Conservation (phyloP, 2,888 invertebrate genomes). For the Cheilosia vernalis region DNA sequence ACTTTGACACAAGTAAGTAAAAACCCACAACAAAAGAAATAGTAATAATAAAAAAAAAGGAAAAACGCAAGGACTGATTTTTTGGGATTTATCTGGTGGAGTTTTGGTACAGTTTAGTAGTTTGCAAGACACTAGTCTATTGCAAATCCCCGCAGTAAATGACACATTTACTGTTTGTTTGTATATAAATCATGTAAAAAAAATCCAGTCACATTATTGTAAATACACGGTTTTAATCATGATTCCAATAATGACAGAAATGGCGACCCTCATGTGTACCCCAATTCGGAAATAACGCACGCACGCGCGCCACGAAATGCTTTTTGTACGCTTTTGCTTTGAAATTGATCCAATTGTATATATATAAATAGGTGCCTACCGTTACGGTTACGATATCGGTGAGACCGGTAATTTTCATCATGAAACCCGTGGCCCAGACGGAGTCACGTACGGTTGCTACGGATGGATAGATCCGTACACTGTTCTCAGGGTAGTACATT, state of each 20-base stretch:
- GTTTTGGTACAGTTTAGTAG: slow-evolving; percentile 63
- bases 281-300: slow-evolving; percentile 46
- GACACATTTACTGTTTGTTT: slow-evolving; percentile 56
- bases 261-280: slow-evolving; percentile 37
- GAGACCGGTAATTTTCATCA: slow-evolving; percentile 91
- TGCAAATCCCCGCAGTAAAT: slow-evolving; percentile 45
- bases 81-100: slow-evolving; percentile 65
- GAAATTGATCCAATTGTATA: slow-evolving; percentile 72
- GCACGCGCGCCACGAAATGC: slow-evolving; percentile 53
- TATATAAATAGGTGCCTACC: slow-evolving; percentile 86
- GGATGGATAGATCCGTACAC: slow-evolving; percentile 89
- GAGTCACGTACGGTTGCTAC: slow-evolving; percentile 91
- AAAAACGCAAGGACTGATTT: slow-evolving; percentile 49
- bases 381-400: slow-evolving; percentile 91
- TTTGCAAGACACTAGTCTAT: slow-evolving; percentile 51
- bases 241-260: slow-evolving; percentile 33
- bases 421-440: slow-evolving; percentile 90
- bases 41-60: slow-evolving; percentile 43
- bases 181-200: slow-evolving; percentile 62
- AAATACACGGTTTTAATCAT: slow-evolving; percentile 62
- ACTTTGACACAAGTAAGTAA: slow-evolving; percentile 89
- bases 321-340: slow-evolving; percentile 72
- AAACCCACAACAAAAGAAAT: slow-evolving; percentile 62
- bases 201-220: slow-evolving; percentile 45
- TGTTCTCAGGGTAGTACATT: slow-evolving; percentile 88